Base-by-base conservation (phyloP, 1,140 invertebrate species). In the Stratiolaelaps scimitus region DNA sequence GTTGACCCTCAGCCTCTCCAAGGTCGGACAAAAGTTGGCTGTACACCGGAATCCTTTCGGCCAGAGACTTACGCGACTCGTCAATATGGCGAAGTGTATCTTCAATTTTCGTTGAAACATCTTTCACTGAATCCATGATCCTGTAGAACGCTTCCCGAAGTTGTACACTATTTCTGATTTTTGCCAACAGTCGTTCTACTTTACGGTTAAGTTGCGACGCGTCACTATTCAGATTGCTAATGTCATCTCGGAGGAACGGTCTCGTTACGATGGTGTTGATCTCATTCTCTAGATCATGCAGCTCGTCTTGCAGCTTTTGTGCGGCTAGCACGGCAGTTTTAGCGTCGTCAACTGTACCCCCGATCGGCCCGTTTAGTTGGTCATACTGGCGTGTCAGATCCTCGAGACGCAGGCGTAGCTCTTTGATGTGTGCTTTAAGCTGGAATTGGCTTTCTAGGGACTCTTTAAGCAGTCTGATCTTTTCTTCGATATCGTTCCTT, bases 1-100 rank as follows among this genome's bases (percentile, higher is more conserved):
- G 74, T 68, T 90, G 34, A 85, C 68, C 81, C 81, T 7, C 91
- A 75, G 48, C 91, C 85, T 69, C 81, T 81, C 76, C 74, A 65
- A 65, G 65, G 56, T 29, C 66, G 26, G 67, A 44, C 34, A 29
- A 67, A 17, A 26, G 23, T 23, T 26, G 53, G 15, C 26, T 60
- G 10, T 60, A 60, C 26, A 60, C 20, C 2, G 53, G 53, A 60
- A 60, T 60, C 53, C 53, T 60, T 60, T 60, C 53, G 23, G 53
- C 53, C 15, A 60, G 34, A 26, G 53, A 60, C 34, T 60, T 60
- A 34, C 53, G 53, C 13, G 53, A 60, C 34, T 60, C 53, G 10
- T 60, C 53, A 23, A 60, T 60, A 23, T 60, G 53, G 10, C 53
- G 53, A 17, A 60, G 20, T 6, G 53, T 60, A 26, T 60, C 53